These are phyloP conservation scores for Calonectris borealis DNA, from an alignment of 2,113 vertebrate genomes.

Conservation along the genomic window DNA sequence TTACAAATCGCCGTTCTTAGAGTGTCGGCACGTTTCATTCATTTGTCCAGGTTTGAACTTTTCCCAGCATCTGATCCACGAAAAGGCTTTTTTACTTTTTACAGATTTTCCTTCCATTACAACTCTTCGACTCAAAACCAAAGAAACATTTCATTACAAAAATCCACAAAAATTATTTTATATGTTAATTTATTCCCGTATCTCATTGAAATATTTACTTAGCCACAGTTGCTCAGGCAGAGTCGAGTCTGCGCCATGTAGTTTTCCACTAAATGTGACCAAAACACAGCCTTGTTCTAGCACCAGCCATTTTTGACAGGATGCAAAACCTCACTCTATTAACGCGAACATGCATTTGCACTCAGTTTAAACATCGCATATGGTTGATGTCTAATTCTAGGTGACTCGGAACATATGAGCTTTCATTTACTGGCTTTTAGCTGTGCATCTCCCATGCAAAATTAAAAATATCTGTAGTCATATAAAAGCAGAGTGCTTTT, in stretches of 20 bases:
- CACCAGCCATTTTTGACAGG: not conserved
- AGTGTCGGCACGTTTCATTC: not conserved
- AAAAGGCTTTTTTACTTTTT: not conserved
- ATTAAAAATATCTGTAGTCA: constrained; percentile 3
- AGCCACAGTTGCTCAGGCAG: not conserved
- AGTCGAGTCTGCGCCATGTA: not conserved
- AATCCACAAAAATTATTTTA: not conserved
- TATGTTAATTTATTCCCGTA: constrained; percentile 13
- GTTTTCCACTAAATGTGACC: constrained; percentile 4
- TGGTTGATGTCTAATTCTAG: constrained; percentile 26
- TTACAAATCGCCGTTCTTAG: not conserved
- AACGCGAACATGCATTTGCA: not conserved
- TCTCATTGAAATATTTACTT: constrained; percentile 17
- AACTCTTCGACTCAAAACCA: not conserved
- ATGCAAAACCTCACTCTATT: not conserved
- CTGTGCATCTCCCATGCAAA: constrained; percentile 17
- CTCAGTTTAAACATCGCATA: constrained; percentile 4
- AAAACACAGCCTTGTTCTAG: not conserved
- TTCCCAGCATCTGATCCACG: not conserved
- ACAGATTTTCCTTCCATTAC: not conserved
- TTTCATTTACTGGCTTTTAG: constrained; percentile 39
- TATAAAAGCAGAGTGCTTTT: not conserved
- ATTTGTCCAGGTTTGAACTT: not conserved
- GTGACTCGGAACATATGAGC: constrained; percentile 18
- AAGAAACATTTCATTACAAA: not conserved